Evolutionary conservation across 2,113 vertebrate genomes (phyloP).

Genomic region (Cromileptes altivelis): DNA sequence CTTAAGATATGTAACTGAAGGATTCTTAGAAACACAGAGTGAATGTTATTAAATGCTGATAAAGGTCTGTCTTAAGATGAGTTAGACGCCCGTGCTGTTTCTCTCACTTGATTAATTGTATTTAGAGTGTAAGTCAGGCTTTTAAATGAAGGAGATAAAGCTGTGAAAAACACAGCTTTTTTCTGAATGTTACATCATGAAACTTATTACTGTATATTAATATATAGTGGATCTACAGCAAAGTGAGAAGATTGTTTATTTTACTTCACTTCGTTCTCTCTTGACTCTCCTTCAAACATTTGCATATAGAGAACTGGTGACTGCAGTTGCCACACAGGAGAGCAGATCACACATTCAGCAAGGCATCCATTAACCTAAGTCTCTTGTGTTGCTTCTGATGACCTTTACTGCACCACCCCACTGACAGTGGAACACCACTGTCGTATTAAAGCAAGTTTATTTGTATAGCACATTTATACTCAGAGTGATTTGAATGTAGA

Average conservation of each 20-base stretch:
- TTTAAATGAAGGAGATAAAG: background rate
- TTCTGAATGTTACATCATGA: background rate
- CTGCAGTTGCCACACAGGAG: background rate
- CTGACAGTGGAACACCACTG: background rate
- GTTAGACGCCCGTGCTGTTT: background rate
- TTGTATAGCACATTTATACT: background rate
- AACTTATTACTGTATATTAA: background rate
- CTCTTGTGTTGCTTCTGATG: background rate
- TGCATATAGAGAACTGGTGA: background rate
- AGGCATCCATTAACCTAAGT: conserved; percentile 1
- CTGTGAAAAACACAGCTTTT: background rate
- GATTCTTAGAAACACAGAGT: background rate
- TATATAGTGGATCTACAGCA: background rate
- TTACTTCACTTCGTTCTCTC: background rate
- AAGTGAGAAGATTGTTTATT: background rate
- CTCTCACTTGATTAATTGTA: background rate
- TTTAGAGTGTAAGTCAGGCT: background rate
- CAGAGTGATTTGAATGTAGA: background rate
- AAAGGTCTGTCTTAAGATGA: background rate
- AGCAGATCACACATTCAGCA: background rate
- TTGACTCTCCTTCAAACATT: background rate
- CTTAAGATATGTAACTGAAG: background rate
- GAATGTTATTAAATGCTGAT: background rate
- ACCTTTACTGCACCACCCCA: background rate
- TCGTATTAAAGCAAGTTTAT: background rate